Evolutionary conservation across 1,140 invertebrate genomes (phyloP).

Genomic region (Aphaenogaster rudis): DNA sequence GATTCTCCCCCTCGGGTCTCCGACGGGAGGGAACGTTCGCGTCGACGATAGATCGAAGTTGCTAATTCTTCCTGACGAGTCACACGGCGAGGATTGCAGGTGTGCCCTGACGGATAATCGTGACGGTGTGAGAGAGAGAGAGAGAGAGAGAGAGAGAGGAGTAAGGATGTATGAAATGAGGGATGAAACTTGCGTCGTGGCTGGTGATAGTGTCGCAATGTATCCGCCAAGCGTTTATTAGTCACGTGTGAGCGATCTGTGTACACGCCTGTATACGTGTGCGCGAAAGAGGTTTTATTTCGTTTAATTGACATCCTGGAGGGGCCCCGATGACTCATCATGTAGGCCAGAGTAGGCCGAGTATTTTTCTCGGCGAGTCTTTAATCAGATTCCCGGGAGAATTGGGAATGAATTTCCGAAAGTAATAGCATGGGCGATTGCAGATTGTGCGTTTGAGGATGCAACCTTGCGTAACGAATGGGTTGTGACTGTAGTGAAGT

Average conservation of each 20-base stretch:
- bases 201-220: constrained; percentile 16
- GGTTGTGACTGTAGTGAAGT: neutral
- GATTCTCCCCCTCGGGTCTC: neutral
- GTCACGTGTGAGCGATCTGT: constrained; percentile 4
- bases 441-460: neutral
- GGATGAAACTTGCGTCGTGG: neutral
- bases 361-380: neutral
- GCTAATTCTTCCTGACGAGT: neutral
- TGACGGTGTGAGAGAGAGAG: neutral
- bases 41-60: neutral
- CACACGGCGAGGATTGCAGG: neutral
- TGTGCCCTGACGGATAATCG: neutral
- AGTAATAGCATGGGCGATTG: neutral
- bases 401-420: neutral
- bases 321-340: constrained; percentile 28
- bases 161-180: neutral
- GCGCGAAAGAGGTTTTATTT: constrained; percentile 19
- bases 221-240: constrained; percentile 31
- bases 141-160: neutral
- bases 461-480: constrained; percentile 2
- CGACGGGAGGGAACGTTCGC: neutral
- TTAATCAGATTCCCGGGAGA: neutral
- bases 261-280: neutral
- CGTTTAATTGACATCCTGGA: constrained; percentile 36
- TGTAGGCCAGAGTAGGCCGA: neutral